phyloP scores from a whole-genome alignment of 2,797 vertebrate genomes.

The Enteromius radiatus region DNA sequence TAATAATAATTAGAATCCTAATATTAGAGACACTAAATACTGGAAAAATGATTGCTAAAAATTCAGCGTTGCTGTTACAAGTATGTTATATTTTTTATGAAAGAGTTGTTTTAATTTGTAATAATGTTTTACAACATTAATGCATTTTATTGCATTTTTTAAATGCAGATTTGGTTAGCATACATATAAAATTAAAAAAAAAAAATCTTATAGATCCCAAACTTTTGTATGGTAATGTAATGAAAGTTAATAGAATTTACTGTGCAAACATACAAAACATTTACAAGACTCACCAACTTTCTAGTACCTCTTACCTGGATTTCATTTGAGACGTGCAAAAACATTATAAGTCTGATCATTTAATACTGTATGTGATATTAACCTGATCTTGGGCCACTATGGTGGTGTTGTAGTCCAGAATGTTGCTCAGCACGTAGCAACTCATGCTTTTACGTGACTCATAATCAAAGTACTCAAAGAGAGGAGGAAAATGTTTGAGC shows the following conservation, averaged over 20 bases:
- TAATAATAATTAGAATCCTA: too few relatives aligned
- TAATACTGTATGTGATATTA: conserved; percentile 27
- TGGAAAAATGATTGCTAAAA: neutral
- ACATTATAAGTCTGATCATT: neutral
- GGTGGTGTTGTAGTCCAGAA: conserved; percentile 94
- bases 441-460: conserved; percentile 99
- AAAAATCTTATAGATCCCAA: neutral
- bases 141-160: too few relatives aligned
- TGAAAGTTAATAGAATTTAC: neutral
- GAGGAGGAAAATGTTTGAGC: conserved; percentile 95
- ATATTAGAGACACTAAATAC: too few relatives aligned
- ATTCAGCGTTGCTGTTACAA: neutral
- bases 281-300: neutral
- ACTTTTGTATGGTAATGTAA: neutral
- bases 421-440: conserved; percentile 96
- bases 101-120: neutral
- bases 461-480: conserved; percentile 98
- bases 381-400: conserved; percentile 97
- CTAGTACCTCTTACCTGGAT: neutral
- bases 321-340: neutral
- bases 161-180: neutral
- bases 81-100: neutral
- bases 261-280: neutral
- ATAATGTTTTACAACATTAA: neutral
- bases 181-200: neutral